Percentiles rank a stretch among this genome's conserved stretches.
phyloP scores from a whole-genome alignment of 2,888 invertebrate species.

The Cryptocephalus moraei region DNA sequence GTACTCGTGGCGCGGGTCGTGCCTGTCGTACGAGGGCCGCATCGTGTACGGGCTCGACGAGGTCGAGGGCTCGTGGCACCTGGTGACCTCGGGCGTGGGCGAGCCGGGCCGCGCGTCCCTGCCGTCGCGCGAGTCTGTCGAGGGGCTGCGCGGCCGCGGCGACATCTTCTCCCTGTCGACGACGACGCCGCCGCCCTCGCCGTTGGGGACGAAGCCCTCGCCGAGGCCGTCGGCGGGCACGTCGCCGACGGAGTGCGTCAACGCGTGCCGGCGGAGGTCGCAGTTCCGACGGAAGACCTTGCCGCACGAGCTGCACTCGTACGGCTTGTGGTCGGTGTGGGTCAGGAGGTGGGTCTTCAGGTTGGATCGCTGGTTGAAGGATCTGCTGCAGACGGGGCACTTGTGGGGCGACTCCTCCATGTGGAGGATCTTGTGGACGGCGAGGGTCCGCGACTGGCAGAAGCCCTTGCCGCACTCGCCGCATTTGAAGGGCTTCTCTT shows the following conservation, averaged over 20 bases:
- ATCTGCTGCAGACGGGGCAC: conserved; percentile 79
- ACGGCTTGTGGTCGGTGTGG: conserved; percentile 57
- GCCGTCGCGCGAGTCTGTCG: conserved; percentile 31
- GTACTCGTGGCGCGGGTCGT: conserved; percentile 26
- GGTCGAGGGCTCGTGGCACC: conserved; percentile 47
- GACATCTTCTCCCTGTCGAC: conserved; percentile 34
- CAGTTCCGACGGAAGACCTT: conserved; percentile 58
- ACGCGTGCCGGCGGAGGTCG: conserved; percentile 77
- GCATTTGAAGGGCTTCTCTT: conserved; percentile 98
- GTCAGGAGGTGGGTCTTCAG: conserved; percentile 84
- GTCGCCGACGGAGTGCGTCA: conserved; percentile 85
- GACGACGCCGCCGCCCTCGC: conserved; percentile 30
- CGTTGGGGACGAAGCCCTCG: conserved; percentile 36
- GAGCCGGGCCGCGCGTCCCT: conserved; percentile 41
- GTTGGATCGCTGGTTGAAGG: conserved; percentile 88
- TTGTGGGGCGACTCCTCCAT: conserved; percentile 91
- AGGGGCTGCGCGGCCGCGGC: conserved; percentile 31
- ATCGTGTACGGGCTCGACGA: conserved; percentile 54
- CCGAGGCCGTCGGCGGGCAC: conserved; percentile 58
- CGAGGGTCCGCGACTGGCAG: conserved; percentile 92
- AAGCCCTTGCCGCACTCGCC: conserved; percentile 96
- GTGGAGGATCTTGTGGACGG: conserved; percentile 91
- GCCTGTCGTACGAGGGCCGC: conserved; percentile 53
- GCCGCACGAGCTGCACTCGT: conserved; percentile 33
- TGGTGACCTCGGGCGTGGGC: conserved; percentile 50